Evolutionary conservation across 92 coral and sea anemone species (phyloP), one percentile per base, ranked within the genome.

Genomic region (Isaurus tuberculatus): DNA sequence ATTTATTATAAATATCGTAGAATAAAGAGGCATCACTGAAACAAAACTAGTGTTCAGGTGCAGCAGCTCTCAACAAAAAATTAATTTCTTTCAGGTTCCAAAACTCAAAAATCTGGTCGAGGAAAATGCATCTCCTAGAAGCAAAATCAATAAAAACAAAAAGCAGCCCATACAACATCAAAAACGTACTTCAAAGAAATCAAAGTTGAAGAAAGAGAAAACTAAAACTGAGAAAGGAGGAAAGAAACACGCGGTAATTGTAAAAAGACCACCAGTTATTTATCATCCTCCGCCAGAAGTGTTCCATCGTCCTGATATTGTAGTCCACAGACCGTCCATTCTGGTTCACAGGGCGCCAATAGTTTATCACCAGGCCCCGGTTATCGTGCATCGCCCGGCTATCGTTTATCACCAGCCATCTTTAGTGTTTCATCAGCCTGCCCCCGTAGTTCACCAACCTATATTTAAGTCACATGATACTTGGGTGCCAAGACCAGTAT

Each of bases 201-300:
- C 83, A 4, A 88, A 48, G 5, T 69, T 88, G 30, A 95, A 92
- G 79, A 75, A 75, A 63, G 91, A 83, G 63, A 83, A 80, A 63
- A n/a, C 72, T 10, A 89, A 82, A 64, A 91, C 80, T 79, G 91
- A 87, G 20, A 97, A 90, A 43, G 97, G 95, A 31, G 87, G 88
- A 66, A 95, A 89, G 78, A 97, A 97, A 77, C 95, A 97, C 73
- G 79, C 93, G 4, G 95, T 97, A 1, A 73, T 94, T 20, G 91
- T 97, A 28, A 89, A 88, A 44, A 88, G 98, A n/a, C 99, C 99
- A 11, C 97, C 99, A 13, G 90, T 97, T 73, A 88, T 97, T 55
- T 94, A 97, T 63, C 99, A 97, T 60, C 99, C 98, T 7, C 98
- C 98, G 23, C 99, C 99, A 26, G 98, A 97, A 73, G 92, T 97